Conservation (phyloP, 1,140 invertebrate species). For the Proctacanthus coquilletti region DNA sequence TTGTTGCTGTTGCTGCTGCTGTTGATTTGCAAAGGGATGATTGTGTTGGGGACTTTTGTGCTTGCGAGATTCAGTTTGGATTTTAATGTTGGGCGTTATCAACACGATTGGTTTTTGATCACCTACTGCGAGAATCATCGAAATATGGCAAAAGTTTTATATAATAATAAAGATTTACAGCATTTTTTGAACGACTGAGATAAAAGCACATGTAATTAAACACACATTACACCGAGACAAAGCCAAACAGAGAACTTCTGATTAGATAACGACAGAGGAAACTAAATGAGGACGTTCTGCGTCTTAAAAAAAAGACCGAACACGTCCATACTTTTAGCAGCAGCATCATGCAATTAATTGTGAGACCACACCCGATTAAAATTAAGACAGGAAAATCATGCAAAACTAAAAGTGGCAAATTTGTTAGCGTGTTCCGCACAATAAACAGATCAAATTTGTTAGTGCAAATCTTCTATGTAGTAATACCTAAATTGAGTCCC, state of each 20-base stretch:
- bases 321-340: background rate
- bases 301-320: background rate
- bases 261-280: too few relatives aligned
- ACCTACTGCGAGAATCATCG: background rate
- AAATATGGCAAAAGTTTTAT: background rate
- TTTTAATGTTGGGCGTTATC: conserved; percentile 3
- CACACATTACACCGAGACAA: background rate
- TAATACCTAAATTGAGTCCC: conserved; percentile 4
- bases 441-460: background rate
- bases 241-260: too few relatives aligned
- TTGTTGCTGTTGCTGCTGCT: background rate
- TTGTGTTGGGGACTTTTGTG: background rate
- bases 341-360: background rate
- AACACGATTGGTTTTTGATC: conserved; percentile 4
- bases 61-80: conserved; percentile 5
- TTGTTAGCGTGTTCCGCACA: background rate
- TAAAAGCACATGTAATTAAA: background rate
- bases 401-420: background rate
- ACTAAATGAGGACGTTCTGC: background rate
- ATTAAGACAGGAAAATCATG: background rate
- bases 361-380: background rate
- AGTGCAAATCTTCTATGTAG: background rate
- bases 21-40: background rate
- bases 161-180: background rate
- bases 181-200: background rate